phyloP scores from a whole-genome alignment of 1,140 invertebrate species.

The Apis laboriosa region DNA sequence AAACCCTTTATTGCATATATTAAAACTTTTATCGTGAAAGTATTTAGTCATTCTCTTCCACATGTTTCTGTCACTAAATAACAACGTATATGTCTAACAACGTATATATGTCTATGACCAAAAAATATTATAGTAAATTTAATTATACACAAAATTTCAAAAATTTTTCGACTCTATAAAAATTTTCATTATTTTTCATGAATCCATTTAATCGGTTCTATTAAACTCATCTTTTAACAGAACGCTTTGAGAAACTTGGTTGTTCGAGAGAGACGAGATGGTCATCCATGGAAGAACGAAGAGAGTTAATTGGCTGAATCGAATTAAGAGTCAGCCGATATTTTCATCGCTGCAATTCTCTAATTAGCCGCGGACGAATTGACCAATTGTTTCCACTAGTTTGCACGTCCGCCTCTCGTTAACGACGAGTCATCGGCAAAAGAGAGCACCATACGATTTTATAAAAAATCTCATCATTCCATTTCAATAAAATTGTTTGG shows the following conservation, averaged over 20 bases:
- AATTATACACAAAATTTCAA: too few relatives aligned
- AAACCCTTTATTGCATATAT: too few relatives aligned
- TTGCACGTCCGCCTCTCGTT: slow-evolving; percentile 72
- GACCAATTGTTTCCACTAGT: slow-evolving; percentile 76
- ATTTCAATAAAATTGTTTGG: too few relatives aligned
- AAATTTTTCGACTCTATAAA: too few relatives aligned
- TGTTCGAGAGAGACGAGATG: background rate
- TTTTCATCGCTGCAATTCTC: slow-evolving; percentile 73
- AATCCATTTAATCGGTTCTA: too few relatives aligned
- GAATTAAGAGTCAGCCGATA: slow-evolving; percentile 72
- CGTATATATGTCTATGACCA: too few relatives aligned
- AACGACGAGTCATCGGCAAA: slow-evolving; percentile 52
- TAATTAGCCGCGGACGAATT: slow-evolving; percentile 76
- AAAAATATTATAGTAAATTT: too few relatives aligned
- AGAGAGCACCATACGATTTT: background rate
- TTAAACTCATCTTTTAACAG: background rate
- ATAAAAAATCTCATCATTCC: background rate
- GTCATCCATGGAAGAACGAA: background rate
- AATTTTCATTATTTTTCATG: too few relatives aligned
- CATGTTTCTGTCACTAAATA: too few relatives aligned
- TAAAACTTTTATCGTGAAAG: too few relatives aligned
- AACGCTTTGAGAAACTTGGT: background rate
- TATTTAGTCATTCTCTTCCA: too few relatives aligned
- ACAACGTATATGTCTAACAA: too few relatives aligned
- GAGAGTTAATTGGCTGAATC: slow-evolving; percentile 75